A percentile compares a stretch with the other conserved stretches of the same genome.
These are phyloP conservation scores for Poicephalus gulielmi DNA, from an alignment of 2,113 vertebrate genomes.

Conservation along the genomic window DNA sequence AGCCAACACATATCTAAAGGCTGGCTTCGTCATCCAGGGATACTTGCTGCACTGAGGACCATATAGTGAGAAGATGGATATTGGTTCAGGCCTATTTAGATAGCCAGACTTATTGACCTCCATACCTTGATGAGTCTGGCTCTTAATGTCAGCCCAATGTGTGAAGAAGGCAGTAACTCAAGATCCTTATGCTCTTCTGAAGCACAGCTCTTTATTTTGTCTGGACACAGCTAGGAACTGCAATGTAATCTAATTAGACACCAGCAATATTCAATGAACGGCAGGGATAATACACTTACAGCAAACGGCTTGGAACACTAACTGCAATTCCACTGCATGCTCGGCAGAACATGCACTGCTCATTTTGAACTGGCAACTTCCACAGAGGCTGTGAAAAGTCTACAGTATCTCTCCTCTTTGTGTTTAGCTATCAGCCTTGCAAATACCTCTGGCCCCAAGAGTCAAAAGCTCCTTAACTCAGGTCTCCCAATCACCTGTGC, in stretches of 20 bases:
- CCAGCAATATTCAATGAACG: constrained; percentile 8
- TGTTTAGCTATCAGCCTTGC: not conserved
- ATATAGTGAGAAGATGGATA: not conserved
- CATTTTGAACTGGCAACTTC: not conserved
- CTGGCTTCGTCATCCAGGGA: not conserved
- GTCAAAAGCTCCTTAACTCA: not conserved
- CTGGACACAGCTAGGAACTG: not conserved
- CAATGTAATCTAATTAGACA: not conserved
- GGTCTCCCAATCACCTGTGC: not conserved
- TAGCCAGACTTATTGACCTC: not conserved
- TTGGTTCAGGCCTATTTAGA: not conserved
- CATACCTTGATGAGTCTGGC: not conserved
- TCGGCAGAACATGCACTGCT: not conserved
- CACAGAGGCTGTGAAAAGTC: not conserved
- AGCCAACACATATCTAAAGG: accelerated
- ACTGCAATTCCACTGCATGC: not conserved
- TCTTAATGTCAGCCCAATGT: not conserved
- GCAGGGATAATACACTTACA: constrained; percentile 40
- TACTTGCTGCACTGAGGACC: accelerated
- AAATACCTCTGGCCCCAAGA: not conserved
- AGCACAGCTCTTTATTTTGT: not conserved
- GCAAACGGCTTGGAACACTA: constrained; percentile 30
- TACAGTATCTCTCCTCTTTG: not conserved
- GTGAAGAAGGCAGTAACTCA: constrained; percentile 5
- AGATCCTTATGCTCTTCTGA: not conserved